Base-by-base conservation (phyloP, 1,140 invertebrate species). In the Drosophila pseudoananassae region DNA sequence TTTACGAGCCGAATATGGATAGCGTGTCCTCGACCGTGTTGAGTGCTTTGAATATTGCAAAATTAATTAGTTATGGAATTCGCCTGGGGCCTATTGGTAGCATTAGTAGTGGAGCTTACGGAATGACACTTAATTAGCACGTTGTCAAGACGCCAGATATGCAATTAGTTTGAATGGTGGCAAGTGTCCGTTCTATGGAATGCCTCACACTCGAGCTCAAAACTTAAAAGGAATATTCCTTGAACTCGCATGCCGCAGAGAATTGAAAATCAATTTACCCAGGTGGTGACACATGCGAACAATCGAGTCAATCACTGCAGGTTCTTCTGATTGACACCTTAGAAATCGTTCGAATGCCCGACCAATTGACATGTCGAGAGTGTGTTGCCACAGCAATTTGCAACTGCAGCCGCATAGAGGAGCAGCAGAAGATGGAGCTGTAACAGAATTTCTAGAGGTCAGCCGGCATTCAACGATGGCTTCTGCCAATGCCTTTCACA, bases 1-100 rank as follows among this genome's bases (percentile, higher is more conserved):
- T 65, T 75, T 58, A 25, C 25, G 9, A 27, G 51, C 63, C 58
- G 40, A 29, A 9, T 31, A 49, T 23, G 14, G 25, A 36, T 12
- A 36, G 12, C 33, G 12, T 36, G 33, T 36, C 33, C 40, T 3
- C 7, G 40, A 17, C 31, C 40, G 46, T 47, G 38, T 7, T 6
- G 14, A 31, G 53, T 36, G 50, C 46, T 46, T 60, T 59, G 27
- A 50, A 56, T 72, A 54, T 71, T 76, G 58, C 52, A 60, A 70
- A 52, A 63, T 57, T 79, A 83, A 84, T 83, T 84, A 71, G 70
- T 76, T 57, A 31, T 69, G 64, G 66, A 69, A 69, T 69, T 69
- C 25, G 33, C 51, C 51, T 12, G 14, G 15, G 53, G 55, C 20
- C n/a, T 9, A 63, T 46, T 72, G 47, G 20, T 45, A 73, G 29